Evolutionary conservation across 2,888 invertebrate genomes (phyloP), one percentile per base, ranked within the genome.

Genomic region (Julus scandinavius): DNA sequence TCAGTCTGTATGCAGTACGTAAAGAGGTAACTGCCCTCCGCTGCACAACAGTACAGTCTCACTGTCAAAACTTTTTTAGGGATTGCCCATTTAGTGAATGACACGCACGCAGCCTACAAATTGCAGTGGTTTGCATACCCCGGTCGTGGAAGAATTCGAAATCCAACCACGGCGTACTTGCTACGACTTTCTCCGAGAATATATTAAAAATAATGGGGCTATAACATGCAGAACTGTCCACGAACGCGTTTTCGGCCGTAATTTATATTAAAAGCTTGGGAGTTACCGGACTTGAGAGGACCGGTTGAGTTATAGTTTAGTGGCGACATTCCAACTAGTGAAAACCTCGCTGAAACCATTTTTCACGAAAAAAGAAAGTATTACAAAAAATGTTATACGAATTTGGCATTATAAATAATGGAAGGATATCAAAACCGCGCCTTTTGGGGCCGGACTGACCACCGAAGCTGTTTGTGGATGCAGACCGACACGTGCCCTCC

Each of bases 231-330:
- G 29, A 80, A 80, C 80, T 80, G 80, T 80, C 80, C 80, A 40
- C 80, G 80, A 80, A 40, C 38, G 80, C 29, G 38, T 80, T 80
- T 40, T 80, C 13, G 80, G 15, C 29, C 15, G 80, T 80, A 80
- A 80, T 80, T 80, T 80, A 80, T 80, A 80, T 80, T 80, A 80
- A 80, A 80, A 80, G 80, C 80, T 80, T 38, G 80, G 80, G 80
- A 80, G 80, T 80, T 80, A 80, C 80, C 80, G 80, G 80, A 80
- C 80, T 40, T 38, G 40, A 38, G 80, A 38, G 80, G 80, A 80
- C 80, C 38, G 80, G 80, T 29, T 80, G 80, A 80, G 80, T 38
- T 80, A 29, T 80, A 40, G 80, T 40, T 38, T 40, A 38, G 17
- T 72, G 38, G 80, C 80, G 80, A 80, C 80, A 80, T 80, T 80